Evolutionary conservation across 2,888 invertebrate genomes (phyloP), one percentile per base, ranked within the genome.

Genomic region (Cloeon dipterum): DNA sequence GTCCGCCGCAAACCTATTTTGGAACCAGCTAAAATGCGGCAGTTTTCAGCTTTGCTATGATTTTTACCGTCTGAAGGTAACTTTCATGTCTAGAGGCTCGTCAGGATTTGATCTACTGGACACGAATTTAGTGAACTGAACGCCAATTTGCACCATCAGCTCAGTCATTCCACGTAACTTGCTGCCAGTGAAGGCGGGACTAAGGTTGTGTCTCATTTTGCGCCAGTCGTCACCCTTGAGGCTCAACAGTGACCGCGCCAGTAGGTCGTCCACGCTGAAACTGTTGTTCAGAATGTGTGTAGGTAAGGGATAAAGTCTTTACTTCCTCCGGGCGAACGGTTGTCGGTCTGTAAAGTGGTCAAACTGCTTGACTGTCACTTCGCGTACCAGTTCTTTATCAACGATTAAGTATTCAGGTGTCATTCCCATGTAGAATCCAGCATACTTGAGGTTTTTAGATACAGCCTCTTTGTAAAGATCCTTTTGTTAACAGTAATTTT

Each of bases 101-200:
- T 26, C 32, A 5, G 20, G n/a, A 14, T 29, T 16, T 7, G 8
- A n/a, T 16, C 23, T 7, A 2, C 16, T 35, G 8, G 21, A 20
- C 11, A 29, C 37, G 20, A 35, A 33, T 1, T 32, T 20, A 20
- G 37, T 21, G 23, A 29, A 26, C 39, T 65, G 58, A 11, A 59
- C 52, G 1, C 66, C 66, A 38, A 69, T 65, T 26, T 62, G 56
- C 29, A 66, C 58, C 7, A 74, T 62, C 1, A 67, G 61, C 1
- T 58, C 57, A 44, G 68, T 71, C 68, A 74, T 71, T 2, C 54
- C 61, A 50, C 69, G 74, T 32, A 76, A 51, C 52, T 74, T 75
- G 7, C 68, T 69, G 0, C 72, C 63, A 1, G 74, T 66, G 48
- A 74, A 77, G 0, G 69, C 63, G 0, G 74, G 70, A 1, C 73